These are phyloP conservation scores for Oxystoma pomonae DNA, from an alignment of 2,888 invertebrate species.

Conservation along the genomic window DNA sequence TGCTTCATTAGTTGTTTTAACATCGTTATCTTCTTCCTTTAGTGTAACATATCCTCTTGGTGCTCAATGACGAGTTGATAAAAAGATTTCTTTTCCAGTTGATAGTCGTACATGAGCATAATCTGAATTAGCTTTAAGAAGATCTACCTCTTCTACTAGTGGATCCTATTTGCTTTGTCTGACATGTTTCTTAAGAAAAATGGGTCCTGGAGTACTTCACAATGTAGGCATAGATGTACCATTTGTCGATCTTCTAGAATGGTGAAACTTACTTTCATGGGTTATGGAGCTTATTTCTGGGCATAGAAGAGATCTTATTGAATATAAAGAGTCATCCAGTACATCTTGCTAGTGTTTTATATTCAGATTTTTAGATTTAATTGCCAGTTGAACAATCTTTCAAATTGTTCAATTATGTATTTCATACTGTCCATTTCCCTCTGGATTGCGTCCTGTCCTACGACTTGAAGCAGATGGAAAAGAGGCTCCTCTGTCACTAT, in stretches of 20 bases:
- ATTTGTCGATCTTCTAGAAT: background rate
- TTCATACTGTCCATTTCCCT: conserved; percentile 3
- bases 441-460: background rate
- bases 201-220: too few relatives aligned
- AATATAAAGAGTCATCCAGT: conserved; percentile 1
- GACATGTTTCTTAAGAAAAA: too few relatives aligned
- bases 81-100: too few relatives aligned
- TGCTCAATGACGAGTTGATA: too few relatives aligned
- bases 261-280: background rate
- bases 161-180: too few relatives aligned
- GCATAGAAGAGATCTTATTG: conserved; percentile 2
- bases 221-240: background rate
- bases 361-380: conserved; percentile 2
- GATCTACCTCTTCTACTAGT: too few relatives aligned
- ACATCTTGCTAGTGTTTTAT: conserved; percentile 1
- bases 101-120: too few relatives aligned
- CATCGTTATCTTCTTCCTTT: too few relatives aligned
- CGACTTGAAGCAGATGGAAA: conserved; percentile 3
- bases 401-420: background rate
- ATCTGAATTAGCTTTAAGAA: too few relatives aligned
- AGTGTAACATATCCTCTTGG: too few relatives aligned
- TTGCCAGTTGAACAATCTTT: background rate
- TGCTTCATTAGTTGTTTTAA: too few relatives aligned
- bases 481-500: background rate
- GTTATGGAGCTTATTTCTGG: background rate